Conservation (phyloP, 2,888 invertebrate genomes). For the Altica lythri region DNA sequence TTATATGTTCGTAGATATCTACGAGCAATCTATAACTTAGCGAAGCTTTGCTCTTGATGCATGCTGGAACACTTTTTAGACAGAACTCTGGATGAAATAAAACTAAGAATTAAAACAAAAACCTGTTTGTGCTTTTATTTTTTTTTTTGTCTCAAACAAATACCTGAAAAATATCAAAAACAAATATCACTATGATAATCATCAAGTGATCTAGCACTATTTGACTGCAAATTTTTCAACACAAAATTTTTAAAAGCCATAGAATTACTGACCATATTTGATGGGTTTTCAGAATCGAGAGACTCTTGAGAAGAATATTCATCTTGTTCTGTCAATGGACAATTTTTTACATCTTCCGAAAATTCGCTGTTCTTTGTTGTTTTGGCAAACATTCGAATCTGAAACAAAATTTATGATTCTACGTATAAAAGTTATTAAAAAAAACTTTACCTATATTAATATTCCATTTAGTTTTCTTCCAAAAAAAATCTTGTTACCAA, state of each 20-base stretch:
- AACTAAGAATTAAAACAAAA: no score
- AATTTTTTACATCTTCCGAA: slow-evolving; percentile 34
- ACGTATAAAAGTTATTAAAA: background rate
- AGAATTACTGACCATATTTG: slow-evolving; percentile 49
- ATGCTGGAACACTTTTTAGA: no score
- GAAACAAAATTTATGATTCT: slow-evolving; percentile 12
- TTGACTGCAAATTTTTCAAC: slow-evolving; percentile 39
- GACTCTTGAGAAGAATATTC: slow-evolving; percentile 35
- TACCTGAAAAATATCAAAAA: no score
- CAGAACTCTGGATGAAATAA: no score
- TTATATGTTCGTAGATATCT: no score
- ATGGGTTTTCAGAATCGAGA: slow-evolving; percentile 32
- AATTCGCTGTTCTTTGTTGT: slow-evolving; percentile 39
- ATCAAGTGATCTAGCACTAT: slow-evolving; percentile 20
- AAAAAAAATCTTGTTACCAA: no score
- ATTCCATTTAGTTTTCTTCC: no score
- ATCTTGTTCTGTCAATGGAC: slow-evolving; percentile 26
- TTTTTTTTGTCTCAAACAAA: no score
- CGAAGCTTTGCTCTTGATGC: no score
- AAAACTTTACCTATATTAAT: no score
- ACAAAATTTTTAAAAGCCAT: slow-evolving; percentile 49
- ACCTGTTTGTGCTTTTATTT: no score
- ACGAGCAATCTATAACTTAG: no score
- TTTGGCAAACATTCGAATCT: slow-evolving; percentile 42
- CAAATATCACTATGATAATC: slow-evolving; percentile 28